Evolutionary conservation across 2,797 vertebrate genomes (phyloP), one percentile per base, ranked within the genome.

Genomic region (Anabacerthia variegaticeps): DNA sequence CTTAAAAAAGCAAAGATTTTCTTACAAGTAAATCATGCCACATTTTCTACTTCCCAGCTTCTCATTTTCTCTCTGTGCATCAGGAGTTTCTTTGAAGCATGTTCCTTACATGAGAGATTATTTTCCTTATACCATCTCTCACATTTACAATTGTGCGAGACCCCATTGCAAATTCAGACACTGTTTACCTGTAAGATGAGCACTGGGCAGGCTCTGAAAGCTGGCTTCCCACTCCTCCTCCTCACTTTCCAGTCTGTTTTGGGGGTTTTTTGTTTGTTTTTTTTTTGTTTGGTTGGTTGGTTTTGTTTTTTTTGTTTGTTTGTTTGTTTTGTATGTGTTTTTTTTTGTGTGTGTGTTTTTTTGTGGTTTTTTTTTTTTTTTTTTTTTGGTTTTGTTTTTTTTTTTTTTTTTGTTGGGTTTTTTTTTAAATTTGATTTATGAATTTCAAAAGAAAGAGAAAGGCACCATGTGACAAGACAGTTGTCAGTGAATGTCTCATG

Each of bases 401-500:
- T 37, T 37, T 37, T 10, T 37, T 37, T 37, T 7, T 36, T 36
- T 36, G 36, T 36, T 36, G 7, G 36, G 36, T 36, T 36, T 37
- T 37, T 62, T 54, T 80, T 62, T 19, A 7, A 44, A n/a, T 7
- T 5, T 6, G 5, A 39, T 81, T 78, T 52, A 81, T 5, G 32
- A 44, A 51, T 20, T 78, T 3, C 26, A n/a, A 80, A 69, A 80
- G 26, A 18, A 88, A 74, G 26, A 56, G 10, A 58, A 78, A 52
- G 10, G 10, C 4, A 8, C 5, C 19, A 6, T n/a, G 17, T 37
- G 32, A 26, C 21, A 58, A 75, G 37, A 24, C 11, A 66, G 32
- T 3, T 90, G 8, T 19, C 27, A 0, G 0, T 22, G 6, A 22
- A 27, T 0, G 0, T 20, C 19, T 79, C 24, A 30, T 1, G 0